These are phyloP conservation scores for Metridium senile DNA, from an alignment of 92 coral and sea anemone species.

Conservation along the genomic window DNA sequence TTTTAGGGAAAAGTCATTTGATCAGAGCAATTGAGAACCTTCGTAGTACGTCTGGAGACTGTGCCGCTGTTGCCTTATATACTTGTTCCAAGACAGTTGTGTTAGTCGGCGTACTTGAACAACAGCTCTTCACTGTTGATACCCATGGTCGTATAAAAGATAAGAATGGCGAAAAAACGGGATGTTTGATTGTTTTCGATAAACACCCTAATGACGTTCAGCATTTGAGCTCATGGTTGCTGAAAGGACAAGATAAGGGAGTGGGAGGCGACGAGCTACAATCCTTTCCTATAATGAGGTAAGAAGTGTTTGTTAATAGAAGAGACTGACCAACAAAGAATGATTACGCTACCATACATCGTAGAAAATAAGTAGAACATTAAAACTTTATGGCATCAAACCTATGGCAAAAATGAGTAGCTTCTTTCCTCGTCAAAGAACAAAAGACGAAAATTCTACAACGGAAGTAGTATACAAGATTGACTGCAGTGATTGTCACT, in stretches of 20 bases:
- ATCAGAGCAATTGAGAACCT: slow-evolving; percentile 23
- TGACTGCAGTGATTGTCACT: too few relatives aligned
- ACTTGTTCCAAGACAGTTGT: slow-evolving; percentile 33
- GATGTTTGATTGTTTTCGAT: slow-evolving; percentile 25
- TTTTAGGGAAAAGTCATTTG: slow-evolving; percentile 3
- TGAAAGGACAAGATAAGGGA: neutral
- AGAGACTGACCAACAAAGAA: too few relatives aligned
- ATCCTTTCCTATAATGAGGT: slow-evolving; percentile 21
- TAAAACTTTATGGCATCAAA: too few relatives aligned
- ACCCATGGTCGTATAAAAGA: slow-evolving; percentile 21
- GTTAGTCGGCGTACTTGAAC: slow-evolving; percentile 24
- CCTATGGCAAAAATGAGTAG: too few relatives aligned
- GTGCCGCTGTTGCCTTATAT: slow-evolving; percentile 29
- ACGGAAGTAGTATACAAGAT: too few relatives aligned
- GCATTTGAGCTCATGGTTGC: slow-evolving; percentile 32
- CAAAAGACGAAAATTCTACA: too few relatives aligned
- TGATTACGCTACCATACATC: too few relatives aligned
- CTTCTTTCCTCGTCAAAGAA: too few relatives aligned
- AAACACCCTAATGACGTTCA: slow-evolving; percentile 10
- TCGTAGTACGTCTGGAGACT: neutral
- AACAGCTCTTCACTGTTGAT: slow-evolving; percentile 37
- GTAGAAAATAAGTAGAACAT: too few relatives aligned
- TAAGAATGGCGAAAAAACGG: slow-evolving; percentile 21
- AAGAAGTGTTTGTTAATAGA: too few relatives aligned
- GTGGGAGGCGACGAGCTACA: neutral